A percentile compares a stretch with the other conserved stretches of the same genome.
Conservation (phyloP, 2,113 vertebrate genomes). For the Petrocephalus microphthalmus region DNA sequence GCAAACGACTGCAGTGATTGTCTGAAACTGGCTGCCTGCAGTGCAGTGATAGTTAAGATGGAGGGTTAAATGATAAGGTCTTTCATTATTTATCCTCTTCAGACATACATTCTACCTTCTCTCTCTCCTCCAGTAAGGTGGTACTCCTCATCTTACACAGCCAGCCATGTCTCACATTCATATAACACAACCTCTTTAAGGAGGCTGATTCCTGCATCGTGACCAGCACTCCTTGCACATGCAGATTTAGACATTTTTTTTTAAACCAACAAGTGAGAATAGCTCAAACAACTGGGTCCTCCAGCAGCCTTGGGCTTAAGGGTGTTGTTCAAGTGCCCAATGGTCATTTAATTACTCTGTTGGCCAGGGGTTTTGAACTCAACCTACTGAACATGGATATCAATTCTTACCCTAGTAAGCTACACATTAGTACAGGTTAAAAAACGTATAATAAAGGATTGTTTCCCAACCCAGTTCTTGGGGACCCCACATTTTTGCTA, state of each 20-base stretch:
- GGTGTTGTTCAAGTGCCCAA: too few species aligned
- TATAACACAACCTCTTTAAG: too few species aligned
- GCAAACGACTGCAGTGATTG: too few species aligned
- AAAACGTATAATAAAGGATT: neutral
- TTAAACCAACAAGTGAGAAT: too few species aligned
- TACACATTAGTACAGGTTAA: neutral
- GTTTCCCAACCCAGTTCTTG: neutral
- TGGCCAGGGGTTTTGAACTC: neutral
- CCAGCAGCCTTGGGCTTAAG: too few species aligned
- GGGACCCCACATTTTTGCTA: neutral
- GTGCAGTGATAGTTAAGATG: neutral
- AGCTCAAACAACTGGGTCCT: too few species aligned
- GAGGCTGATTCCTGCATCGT: too few species aligned
- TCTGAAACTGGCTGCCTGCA: neutral
- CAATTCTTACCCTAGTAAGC: neutral
- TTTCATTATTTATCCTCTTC: neutral
- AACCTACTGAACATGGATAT: neutral
- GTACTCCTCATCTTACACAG: too few species aligned
- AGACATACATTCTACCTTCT: neutral
- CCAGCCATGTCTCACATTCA: too few species aligned
- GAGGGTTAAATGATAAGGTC: neutral
- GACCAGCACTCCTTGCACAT: too few species aligned
- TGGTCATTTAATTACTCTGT: too few species aligned
- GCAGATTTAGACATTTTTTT: too few species aligned
- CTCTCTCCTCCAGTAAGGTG: neutral